phyloP scores from a whole-genome alignment of 2,888 invertebrate species.

The Papilio demoleus region DNA sequence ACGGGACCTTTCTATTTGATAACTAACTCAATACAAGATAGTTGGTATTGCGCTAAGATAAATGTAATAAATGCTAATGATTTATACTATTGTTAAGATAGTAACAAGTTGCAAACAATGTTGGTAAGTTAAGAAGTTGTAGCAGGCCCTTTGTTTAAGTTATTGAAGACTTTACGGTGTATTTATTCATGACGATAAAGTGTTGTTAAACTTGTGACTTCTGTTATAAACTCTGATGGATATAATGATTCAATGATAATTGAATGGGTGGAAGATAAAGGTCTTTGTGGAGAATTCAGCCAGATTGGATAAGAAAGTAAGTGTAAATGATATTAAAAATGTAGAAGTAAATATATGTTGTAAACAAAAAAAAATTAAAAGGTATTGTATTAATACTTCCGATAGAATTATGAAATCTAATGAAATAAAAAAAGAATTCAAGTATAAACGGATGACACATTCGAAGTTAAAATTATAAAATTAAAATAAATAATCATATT shows the following conservation, averaged over 20 bases:
- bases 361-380: too few species aligned
- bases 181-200: slow-evolving; percentile 17
- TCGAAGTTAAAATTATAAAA: too few species aligned
- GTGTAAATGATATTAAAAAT: too few species aligned
- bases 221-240: background rate
- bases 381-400: too few species aligned
- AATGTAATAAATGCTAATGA: slow-evolving; percentile 10
- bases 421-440: too few species aligned
- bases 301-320: too few species aligned
- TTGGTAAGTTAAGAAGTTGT: background rate
- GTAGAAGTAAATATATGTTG: too few species aligned
- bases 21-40: background rate
- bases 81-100: slow-evolving; percentile 10
- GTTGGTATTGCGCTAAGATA: background rate
- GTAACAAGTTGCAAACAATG: slow-evolving; percentile 3
- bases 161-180: slow-evolving; percentile 3
- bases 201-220: slow-evolving; percentile 12
- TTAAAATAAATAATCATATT: too few species aligned
- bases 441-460: too few species aligned
- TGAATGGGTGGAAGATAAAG: background rate
- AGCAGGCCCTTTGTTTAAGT: slow-evolving; percentile 2
- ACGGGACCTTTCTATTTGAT: background rate
- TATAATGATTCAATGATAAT: background rate
- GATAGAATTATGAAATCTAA: too few species aligned
- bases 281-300: background rate